Conservation (phyloP, 2,113 vertebrate species). For the Pycnonotus jocosus region DNA sequence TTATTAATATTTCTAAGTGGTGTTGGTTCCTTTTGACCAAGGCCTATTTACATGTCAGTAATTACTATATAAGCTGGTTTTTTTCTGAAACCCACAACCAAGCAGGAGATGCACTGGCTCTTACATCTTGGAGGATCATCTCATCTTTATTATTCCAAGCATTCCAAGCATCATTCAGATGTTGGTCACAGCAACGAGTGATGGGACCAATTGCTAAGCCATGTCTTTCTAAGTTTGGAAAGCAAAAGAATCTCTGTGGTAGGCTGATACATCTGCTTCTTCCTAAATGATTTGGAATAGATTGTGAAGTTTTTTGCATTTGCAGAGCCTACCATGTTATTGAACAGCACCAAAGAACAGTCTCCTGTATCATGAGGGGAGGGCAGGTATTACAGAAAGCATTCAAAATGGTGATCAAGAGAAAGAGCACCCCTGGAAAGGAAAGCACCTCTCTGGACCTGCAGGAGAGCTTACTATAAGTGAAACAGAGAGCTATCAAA, state of each 20-base stretch:
- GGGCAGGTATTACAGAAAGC: conserved; percentile 39
- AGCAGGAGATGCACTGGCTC: neutral
- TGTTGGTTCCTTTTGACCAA: neutral
- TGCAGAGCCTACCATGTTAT: conserved; percentile 39
- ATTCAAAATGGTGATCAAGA: conserved; percentile 27
- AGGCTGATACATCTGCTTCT: conserved; percentile 19
- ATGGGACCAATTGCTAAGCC: neutral
- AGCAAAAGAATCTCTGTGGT: neutral
- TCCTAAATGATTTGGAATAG: conserved; percentile 26
- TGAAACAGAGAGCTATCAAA: neutral
- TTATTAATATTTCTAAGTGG: neutral
- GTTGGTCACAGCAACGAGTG: neutral
- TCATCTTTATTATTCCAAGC: neutral
- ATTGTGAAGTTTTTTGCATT: conserved; percentile 58
- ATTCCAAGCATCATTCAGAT: neutral
- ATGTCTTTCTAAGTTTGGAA: neutral
- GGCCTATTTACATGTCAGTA: neutral
- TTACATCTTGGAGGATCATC: neutral
- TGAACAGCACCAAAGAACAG: conserved; percentile 43
- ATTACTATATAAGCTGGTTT: neutral
- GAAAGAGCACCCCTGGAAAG: neutral
- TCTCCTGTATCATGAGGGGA: conserved; percentile 24
- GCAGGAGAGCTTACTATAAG: neutral
- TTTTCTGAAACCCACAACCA: neutral
- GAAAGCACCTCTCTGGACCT: neutral